phyloP scores from a whole-genome alignment of 2,888 invertebrate species.

The Silvanus unidentatus region DNA sequence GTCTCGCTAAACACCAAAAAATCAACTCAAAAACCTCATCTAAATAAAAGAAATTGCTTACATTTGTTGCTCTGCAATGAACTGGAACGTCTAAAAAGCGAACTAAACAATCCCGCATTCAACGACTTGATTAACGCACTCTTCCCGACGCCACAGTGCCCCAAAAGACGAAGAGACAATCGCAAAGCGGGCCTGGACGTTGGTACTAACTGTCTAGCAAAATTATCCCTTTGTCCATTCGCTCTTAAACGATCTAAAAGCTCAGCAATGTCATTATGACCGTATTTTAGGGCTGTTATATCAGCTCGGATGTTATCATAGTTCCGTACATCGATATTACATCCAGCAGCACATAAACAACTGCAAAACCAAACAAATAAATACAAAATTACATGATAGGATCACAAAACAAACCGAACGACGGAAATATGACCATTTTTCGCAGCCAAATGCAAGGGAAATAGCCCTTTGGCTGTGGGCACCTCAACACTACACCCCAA shows the following conservation, averaged over 20 bases:
- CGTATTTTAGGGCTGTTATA: conserved; percentile 70
- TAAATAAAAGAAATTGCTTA: conserved; percentile 24
- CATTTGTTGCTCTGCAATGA: conserved; percentile 46
- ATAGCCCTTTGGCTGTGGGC: conserved; percentile 55
- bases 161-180: conserved; percentile 64
- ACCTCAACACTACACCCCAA: conserved; percentile 58
- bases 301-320: conserved; percentile 68
- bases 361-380: conserved; percentile 2
- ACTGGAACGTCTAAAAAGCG: conserved; percentile 57
- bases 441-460: conserved; percentile 66
- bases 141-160: conserved; percentile 69
- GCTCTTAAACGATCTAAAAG: conserved; percentile 60
- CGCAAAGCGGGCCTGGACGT: conserved; percentile 53
- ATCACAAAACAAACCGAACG: conserved; percentile 46
- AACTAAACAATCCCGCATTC: conserved; percentile 61
- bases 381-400: background rate
- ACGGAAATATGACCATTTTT: conserved; percentile 66
- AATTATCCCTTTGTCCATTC: conserved; percentile 46
- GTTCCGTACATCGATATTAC: conserved; percentile 61
- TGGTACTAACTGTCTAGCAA: conserved; percentile 56
- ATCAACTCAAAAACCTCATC: background rate
- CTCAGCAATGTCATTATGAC: conserved; percentile 62
- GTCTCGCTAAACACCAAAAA: conserved; percentile 42
- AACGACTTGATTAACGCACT: conserved; percentile 60
- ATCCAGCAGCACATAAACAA: conserved; percentile 64